These are phyloP conservation scores for Corythoichthys haematopterus DNA, from an alignment of 2,113 vertebrate genomes.

Conservation along the genomic window DNA sequence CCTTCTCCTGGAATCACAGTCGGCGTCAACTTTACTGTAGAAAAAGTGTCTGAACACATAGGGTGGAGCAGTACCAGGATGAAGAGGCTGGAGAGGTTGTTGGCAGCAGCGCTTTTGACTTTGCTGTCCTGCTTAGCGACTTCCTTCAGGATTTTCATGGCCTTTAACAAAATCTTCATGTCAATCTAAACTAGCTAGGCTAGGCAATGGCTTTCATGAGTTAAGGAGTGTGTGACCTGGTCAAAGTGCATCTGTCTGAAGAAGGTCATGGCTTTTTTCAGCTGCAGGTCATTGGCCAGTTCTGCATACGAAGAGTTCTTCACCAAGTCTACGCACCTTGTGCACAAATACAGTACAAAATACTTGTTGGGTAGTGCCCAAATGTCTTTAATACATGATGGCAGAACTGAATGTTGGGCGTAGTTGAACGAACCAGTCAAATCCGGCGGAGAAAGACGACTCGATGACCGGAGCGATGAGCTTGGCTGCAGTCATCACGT, in stretches of 20 bases:
- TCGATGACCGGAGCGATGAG: constrained; percentile 92
- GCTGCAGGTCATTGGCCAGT: constrained; percentile 92
- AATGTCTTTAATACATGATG: background rate
- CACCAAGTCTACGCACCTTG: constrained; percentile 92
- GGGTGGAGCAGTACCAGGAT: constrained; percentile 78
- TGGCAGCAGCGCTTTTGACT: constrained; percentile 94
- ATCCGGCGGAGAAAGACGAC: constrained; percentile 87
- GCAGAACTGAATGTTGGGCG: background rate
- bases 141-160: constrained; percentile 89
- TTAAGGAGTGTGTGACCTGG: constrained; percentile 73
- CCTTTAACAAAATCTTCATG: constrained; percentile 62
- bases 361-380: too few species aligned
- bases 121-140: constrained; percentile 95
- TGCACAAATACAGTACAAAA: background rate
- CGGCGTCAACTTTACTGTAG: background rate
- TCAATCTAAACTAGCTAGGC: background rate
- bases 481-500: constrained; percentile 95
- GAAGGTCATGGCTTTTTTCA: constrained; percentile 96
- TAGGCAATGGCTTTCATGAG: too few species aligned
- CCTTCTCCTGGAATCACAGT: constrained; percentile 78
- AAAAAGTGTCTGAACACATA: background rate
- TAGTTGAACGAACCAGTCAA: constrained; percentile 81
- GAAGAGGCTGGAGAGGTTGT: constrained; percentile 91
- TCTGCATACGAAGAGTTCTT: constrained; percentile 92
- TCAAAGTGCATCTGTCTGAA: constrained; percentile 90